These are phyloP conservation scores for Anisognathus igniventris DNA, from an alignment of 2,797 vertebrate species.

Conservation along the genomic window DNA sequence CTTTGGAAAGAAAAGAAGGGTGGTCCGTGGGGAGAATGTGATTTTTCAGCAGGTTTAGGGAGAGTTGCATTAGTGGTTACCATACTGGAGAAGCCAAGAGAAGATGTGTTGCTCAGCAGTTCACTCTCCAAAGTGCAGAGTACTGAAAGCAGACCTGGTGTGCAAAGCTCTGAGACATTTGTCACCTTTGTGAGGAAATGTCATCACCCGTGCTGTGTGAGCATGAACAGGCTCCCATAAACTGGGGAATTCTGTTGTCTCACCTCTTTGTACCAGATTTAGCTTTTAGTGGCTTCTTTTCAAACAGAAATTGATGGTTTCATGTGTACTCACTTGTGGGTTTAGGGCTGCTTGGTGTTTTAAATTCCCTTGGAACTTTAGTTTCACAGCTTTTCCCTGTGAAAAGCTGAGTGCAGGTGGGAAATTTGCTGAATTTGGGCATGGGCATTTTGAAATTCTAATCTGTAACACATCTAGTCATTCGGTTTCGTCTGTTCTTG, in stretches of 20 bases:
- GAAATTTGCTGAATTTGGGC: background rate
- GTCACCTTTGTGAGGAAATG: background rate
- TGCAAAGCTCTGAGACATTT: background rate
- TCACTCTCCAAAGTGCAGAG: fast-evolving
- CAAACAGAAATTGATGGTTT: background rate
- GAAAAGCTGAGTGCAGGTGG: background rate
- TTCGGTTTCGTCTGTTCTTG: background rate
- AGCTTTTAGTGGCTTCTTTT: background rate
- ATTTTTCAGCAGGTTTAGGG: background rate
- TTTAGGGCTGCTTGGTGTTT: background rate
- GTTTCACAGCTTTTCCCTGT: background rate
- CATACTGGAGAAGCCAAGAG: background rate
- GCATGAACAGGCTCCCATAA: background rate
- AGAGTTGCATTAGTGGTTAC: background rate
- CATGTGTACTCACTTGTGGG: background rate
- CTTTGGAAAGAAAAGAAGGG: background rate
- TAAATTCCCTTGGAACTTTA: background rate
- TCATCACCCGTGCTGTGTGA: background rate
- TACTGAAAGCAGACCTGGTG: fast-evolving
- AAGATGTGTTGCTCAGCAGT: background rate
- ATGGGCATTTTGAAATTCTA: background rate
- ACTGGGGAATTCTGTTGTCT: background rate
- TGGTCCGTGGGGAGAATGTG: background rate
- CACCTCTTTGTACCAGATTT: background rate
- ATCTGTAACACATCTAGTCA: background rate